Percentiles rank a stretch among this genome's conserved stretches.
phyloP scores from a whole-genome alignment of 2,797 vertebrate genomes.

The Gallinago stenura region DNA sequence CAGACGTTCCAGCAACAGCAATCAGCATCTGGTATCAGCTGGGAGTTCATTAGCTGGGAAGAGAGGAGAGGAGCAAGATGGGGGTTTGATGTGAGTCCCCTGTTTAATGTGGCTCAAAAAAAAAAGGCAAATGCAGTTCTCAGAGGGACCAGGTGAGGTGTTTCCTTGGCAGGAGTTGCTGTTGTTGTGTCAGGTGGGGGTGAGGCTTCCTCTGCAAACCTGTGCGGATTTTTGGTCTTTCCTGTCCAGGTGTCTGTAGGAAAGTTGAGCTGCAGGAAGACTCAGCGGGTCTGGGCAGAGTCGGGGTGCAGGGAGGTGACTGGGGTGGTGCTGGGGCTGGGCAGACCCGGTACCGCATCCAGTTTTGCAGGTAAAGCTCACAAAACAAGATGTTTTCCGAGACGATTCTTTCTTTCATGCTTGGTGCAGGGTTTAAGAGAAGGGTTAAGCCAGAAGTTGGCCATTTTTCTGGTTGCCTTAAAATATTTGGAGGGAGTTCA shows the following conservation, averaged over 20 bases:
- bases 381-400: neutral
- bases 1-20: neutral
- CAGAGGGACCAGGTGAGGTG: neutral
- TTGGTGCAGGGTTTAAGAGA: neutral
- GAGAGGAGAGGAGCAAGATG: neutral
- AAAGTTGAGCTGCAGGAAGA: neutral
- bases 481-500: conserved; percentile 46
- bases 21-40: neutral
- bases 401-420: neutral
- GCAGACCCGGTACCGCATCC: neutral
- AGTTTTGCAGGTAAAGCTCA: neutral
- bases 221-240: neutral
- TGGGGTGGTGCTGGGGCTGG: neutral
- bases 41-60: conserved; percentile 23
- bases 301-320: neutral
- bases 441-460: conserved; percentile 19
- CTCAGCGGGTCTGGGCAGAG: neutral
- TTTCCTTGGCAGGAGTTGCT: neutral
- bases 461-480: neutral
- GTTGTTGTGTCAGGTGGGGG: neutral
- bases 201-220: neutral
- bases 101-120: neutral
- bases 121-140: neutral
- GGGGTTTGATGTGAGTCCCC: neutral
- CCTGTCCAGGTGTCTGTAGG: accelerated